Base-by-base conservation (phyloP, 30 jellyfish, hydroid and myxozoan genomes). In the Rhopilema esculentum region DNA sequence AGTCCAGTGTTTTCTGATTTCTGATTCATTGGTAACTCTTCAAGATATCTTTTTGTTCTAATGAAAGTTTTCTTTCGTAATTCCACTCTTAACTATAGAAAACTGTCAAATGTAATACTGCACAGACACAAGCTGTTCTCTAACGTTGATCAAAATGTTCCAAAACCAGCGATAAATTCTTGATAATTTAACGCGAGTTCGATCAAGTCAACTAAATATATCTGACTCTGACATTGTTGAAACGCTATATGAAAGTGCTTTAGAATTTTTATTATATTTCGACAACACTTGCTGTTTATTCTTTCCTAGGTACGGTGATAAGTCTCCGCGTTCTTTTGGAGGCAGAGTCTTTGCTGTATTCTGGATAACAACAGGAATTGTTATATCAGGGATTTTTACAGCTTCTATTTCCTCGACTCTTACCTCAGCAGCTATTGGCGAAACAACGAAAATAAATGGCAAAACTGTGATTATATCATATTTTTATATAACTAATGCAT, bases 301-400 rank as follows among this genome's bases (percentile, higher is more conserved):
- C 29, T 63, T 19, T 63, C 4, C 4, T 22, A 70, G 80, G 21
- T 70, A 70, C 24, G 80, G 80, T 7, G 80, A 70, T 27, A 70
- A 70, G 27, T 51, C 80, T 1, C 80, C 80, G 21, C 80, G 80
- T 28, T 70, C 80, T 70, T 27, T 70, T 24, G 65, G 27, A 24
- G 80, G 80, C 9, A 26, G 80, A 25, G 4, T 70, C 21, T 70
- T 70, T 28, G 80, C 80, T 28, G 63, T 28, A 51, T 70, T 70
- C 16, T 70, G 80, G 80, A 70, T 70, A 24, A 28, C 64, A 8
- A 24, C 28, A 0, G 80, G 80, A 16, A 70, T 70, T 17, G 24
- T 62, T 27, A 70, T 70, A 0, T 27, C 64, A 4, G 64, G 80
- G 25, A 70, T 70, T 15, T 70, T 70, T 28, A 70, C 80, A 27